These are phyloP conservation scores for Rhynchotus rufescens DNA, from an alignment of 2,797 vertebrate genomes.

Conservation along the genomic window DNA sequence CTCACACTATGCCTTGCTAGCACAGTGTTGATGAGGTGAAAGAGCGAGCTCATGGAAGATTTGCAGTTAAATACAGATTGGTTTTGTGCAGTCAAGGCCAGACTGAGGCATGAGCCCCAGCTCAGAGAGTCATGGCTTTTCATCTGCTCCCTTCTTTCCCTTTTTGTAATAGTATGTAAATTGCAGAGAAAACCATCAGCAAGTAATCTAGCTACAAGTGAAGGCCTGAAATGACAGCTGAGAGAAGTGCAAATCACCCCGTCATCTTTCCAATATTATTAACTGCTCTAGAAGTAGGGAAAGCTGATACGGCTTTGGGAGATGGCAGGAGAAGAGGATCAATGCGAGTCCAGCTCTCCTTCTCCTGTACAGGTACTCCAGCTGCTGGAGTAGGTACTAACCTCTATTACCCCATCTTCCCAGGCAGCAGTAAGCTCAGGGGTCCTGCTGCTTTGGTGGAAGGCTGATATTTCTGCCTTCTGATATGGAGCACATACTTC, in stretches of 20 bases:
- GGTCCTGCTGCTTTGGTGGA: not conserved
- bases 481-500: not conserved
- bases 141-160: not conserved
- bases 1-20: not conserved
- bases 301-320: not conserved
- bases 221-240: not conserved
- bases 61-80: not conserved
- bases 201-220: not conserved
- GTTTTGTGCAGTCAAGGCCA: not conserved
- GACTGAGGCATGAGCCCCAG: not conserved
- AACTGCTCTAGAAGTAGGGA: not conserved
- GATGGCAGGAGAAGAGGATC: not conserved
- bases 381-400: not conserved
- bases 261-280: not conserved
- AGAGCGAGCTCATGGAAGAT: not conserved
- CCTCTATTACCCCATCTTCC: not conserved
- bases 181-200: not conserved
- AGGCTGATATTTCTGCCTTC: not conserved
- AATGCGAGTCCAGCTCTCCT: not conserved
- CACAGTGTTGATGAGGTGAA: not conserved
- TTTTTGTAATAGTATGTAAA: accelerated
- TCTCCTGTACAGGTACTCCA: not conserved
- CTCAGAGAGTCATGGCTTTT: not conserved
- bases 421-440: not conserved
- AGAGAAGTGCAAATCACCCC: not conserved